phyloP scores from a whole-genome alignment of 2,888 invertebrate genomes.

The Tenthredo distinguenda region DNA sequence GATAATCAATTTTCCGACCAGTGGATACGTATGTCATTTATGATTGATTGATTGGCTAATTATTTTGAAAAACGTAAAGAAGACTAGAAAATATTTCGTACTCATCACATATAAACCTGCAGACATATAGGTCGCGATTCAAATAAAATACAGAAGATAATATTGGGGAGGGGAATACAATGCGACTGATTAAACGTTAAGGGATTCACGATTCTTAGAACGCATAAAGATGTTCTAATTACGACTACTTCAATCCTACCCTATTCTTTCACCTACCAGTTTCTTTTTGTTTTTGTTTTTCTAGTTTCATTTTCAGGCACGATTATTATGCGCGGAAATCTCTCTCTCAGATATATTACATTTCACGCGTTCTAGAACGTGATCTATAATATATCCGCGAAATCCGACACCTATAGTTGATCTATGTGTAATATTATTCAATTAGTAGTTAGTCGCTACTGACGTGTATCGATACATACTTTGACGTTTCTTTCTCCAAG shows the following conservation, averaged over 20 bases:
- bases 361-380: not conserved
- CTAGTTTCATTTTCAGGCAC: not conserved
- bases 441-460: not conserved
- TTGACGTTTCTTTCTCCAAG: not conserved
- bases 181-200: not conserved
- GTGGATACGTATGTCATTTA: not conserved
- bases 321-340: not conserved
- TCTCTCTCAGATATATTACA: not conserved
- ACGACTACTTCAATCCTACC: not conserved
- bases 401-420: not conserved
- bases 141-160: not conserved
- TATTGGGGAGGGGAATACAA: not conserved
- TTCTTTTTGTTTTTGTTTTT: not conserved
- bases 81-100: not conserved
- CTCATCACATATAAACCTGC: not conserved
- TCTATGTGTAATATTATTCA: not conserved
- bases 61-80: not conserved
- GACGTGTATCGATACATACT: not conserved
- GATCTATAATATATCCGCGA: not conserved
- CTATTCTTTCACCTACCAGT: not conserved
- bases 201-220: slow-evolving; percentile 9
- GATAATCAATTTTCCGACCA: not conserved
- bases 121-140: not conserved
- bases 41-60: not conserved
- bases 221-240: not conserved